Conservation (phyloP, 2,888 invertebrate genomes). For the Callimorpha dominula region DNA sequence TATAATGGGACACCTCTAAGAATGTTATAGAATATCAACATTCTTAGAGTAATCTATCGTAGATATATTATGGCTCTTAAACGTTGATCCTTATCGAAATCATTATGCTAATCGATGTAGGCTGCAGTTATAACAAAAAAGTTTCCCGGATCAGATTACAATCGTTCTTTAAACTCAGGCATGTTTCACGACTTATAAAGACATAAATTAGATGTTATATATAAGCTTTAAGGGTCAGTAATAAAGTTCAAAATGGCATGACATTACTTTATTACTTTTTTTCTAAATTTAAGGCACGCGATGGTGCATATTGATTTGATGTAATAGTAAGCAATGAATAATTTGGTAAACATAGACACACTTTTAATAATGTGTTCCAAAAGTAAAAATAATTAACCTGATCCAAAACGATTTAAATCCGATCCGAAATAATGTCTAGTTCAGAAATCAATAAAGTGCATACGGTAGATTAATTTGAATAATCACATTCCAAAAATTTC, state of each 20-base stretch:
- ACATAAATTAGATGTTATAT: not conserved
- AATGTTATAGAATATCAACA: too few relatives aligned
- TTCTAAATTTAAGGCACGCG: not conserved
- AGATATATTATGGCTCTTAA: conserved; percentile 13
- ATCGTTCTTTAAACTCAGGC: conserved; percentile 37
- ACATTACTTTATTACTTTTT: not conserved
- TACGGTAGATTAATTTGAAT: conserved; percentile 24
- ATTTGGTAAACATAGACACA: not conserved
- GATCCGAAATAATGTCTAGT: conserved; percentile 30
- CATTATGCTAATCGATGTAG: conserved; percentile 19
- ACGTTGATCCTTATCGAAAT: conserved; percentile 19
- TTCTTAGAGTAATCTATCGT: not conserved
- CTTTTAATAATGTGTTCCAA: not conserved
- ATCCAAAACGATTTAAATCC: conserved; percentile 38
- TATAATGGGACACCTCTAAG: conserved; percentile 20
- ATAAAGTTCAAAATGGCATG: conserved; percentile 2
- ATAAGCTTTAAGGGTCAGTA: not conserved
- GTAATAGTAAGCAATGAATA: not conserved
- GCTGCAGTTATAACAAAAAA: conserved; percentile 20
- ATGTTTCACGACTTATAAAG: not conserved
- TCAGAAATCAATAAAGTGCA: conserved; percentile 59
- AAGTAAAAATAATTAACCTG: conserved; percentile 1
- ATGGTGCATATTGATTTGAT: not conserved
- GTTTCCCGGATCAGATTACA: conserved; percentile 37
- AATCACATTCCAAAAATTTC: conserved; percentile 38